Evolutionary conservation across 2,797 vertebrate species (phyloP).

Genomic region (Danio albolineatus): DNA sequence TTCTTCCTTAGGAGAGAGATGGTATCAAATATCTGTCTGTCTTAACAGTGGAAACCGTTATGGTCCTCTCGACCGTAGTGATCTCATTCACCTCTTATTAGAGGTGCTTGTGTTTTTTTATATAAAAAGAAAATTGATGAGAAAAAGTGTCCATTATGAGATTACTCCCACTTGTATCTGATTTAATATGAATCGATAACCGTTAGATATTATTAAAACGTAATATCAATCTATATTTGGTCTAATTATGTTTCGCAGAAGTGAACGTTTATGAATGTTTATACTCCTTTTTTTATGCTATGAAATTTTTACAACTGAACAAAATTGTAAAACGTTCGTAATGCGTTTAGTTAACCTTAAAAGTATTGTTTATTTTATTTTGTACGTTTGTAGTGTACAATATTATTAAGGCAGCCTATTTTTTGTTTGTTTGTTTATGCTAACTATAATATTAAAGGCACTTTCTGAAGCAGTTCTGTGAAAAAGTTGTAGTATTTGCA

Average conservation of each 20-base stretch:
- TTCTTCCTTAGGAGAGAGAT: constrained; percentile 1
- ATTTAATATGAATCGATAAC: constrained; percentile 18
- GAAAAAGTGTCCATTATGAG: background rate
- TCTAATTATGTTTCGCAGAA: constrained; percentile 14
- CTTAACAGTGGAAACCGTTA: constrained; percentile 2
- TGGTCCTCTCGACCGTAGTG: constrained; percentile 25
- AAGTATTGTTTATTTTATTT: background rate
- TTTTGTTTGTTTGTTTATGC: constrained; percentile 44
- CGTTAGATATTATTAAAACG: constrained; percentile 5
- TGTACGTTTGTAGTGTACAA: constrained; percentile 18
- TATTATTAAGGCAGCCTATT: constrained; percentile 5
- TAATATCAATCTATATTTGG: constrained; percentile 3
- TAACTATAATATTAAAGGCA: constrained; percentile 45
- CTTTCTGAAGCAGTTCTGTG: constrained; percentile 41
- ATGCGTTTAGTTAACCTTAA: background rate
- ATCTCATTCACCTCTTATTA: constrained; percentile 25
- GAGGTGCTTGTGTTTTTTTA: constrained; percentile 34
- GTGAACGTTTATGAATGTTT: constrained; percentile 7
- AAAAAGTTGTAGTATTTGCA: constrained; percentile 44
- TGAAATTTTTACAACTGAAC: constrained; percentile 12
- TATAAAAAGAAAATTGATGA: constrained; percentile 15
- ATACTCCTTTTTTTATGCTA: constrained; percentile 2
- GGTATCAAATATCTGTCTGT: background rate
- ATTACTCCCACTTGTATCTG: constrained; percentile 8
- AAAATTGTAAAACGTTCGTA: constrained; percentile 12